These are phyloP conservation scores for Eclectus roratus DNA, from an alignment of 2,113 vertebrate genomes.

Conservation along the genomic window DNA sequence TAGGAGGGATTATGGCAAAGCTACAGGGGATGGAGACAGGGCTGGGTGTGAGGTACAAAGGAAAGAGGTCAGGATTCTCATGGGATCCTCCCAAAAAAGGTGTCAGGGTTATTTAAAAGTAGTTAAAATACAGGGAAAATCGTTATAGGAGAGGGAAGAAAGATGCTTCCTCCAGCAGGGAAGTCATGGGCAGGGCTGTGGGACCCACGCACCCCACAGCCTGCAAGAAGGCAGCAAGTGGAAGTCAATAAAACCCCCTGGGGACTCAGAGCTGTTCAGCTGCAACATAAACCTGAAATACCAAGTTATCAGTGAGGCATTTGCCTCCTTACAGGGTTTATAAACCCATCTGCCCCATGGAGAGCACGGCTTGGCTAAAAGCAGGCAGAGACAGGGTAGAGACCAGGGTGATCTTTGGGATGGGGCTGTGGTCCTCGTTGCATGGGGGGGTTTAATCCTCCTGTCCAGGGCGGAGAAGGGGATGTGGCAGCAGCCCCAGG, in stretches of 20 bases:
- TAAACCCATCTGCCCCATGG: rapidly evolving
- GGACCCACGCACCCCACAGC: rapidly evolving
- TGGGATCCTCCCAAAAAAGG: rapidly evolving
- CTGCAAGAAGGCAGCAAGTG: neutral
- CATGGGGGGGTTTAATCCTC: rapidly evolving
- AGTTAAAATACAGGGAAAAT: neutral
- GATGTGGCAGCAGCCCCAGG: rapidly evolving
- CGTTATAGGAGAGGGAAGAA: neutral
- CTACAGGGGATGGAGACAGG: rapidly evolving
- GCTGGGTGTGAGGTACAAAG: rapidly evolving
- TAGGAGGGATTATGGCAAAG: neutral
- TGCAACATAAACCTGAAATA: neutral
- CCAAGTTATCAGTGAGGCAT: neutral
- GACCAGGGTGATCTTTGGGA: neutral
- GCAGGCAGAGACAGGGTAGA: rapidly evolving
- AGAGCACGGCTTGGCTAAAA: rapidly evolving
- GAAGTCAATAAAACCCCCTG: rapidly evolving
- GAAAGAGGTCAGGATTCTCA: neutral
- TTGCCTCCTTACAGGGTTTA: rapidly evolving
- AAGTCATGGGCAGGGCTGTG: rapidly evolving
- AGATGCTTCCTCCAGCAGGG: neutral
- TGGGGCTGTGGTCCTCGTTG: neutral
- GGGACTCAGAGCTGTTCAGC: neutral
- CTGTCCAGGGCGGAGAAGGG: rapidly evolving
- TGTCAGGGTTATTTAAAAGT: rapidly evolving